Evolutionary conservation across 2,797 vertebrate genomes (phyloP), one percentile per base, ranked within the genome.

Genomic region (Loris lydekkerianus): DNA sequence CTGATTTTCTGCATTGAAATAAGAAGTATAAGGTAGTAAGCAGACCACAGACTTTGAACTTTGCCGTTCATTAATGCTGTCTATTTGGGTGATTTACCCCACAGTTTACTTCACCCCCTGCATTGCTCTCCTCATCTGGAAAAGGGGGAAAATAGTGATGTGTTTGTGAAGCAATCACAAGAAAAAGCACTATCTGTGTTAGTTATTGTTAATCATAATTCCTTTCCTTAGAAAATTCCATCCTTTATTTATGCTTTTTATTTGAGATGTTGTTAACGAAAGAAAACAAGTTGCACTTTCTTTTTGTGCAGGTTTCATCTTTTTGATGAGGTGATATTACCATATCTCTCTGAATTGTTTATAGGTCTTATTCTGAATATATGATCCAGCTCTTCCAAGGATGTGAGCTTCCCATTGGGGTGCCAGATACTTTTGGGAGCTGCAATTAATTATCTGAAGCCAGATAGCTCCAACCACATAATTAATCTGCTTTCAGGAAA

Each of bases 361-460:
- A 37, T 34, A 84, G 14, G 6, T 31, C 6, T 61, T 69, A n/a
- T 31, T 25, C 7, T 80, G 43, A 58, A 43, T 49, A 40, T n/a
- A 69, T 20, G 58, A 69, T 17, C 6, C 13, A 70, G n/a, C 14
- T 77, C 9, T 87, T 90, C 29, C 6, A 91, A 82, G 43, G 25
- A 31, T 31, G 25, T 65, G 43, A 90, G 34, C 14, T 49, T 25
- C 34, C 86, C 46, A 43, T 0, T 76, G 31, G 37, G 34, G 23
- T 80, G n/a, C 63, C 76, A 86, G 11, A 92, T 63, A 88, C 46
- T 76, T 90, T 72, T 2, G 78, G 34, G 27, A 93, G 15, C 20
- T 86, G 58, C 8, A 63, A 14, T 96, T 93, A 85, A 95, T 93
- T 60, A 67, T 89, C n/a, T 29, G 29, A 75, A 21, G 78, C 63